Conservation (phyloP, 2,797 vertebrate genomes). For the Spinibarbus caldwelli region DNA sequence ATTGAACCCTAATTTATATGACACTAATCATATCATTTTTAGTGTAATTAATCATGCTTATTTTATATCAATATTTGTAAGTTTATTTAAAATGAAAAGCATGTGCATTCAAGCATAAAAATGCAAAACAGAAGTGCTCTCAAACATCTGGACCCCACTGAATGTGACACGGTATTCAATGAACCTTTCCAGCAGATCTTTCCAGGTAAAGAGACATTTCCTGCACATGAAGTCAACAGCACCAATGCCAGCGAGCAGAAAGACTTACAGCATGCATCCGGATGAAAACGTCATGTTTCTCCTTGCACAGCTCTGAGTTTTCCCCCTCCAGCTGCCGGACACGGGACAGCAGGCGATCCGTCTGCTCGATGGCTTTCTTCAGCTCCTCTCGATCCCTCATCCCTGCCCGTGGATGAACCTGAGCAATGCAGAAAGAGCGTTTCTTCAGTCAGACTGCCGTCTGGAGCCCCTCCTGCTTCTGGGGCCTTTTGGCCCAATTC, state of each 20-base stretch:
- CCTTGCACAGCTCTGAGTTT: constrained; percentile 67
- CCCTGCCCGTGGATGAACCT: constrained; percentile 64
- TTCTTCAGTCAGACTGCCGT: constrained; percentile 54
- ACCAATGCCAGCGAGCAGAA: background rate
- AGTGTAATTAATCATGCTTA: too few relatives aligned
- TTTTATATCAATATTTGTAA: background rate
- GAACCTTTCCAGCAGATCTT: background rate
- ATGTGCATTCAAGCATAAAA: background rate
- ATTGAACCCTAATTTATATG: background rate
- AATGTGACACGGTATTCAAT: background rate
- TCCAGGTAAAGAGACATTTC: background rate
- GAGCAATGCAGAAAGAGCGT: constrained; percentile 53
- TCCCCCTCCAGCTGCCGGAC: constrained; percentile 72
- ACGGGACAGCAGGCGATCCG: constrained; percentile 69
- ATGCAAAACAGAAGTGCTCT: background rate
- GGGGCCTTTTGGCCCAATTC: constrained; percentile 56
- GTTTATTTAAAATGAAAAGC: background rate
- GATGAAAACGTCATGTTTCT: constrained; percentile 69
- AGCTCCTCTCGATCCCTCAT: constrained; percentile 80
- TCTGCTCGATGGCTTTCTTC: constrained; percentile 74
- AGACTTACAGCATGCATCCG: constrained; percentile 74
- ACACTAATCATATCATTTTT: background rate
- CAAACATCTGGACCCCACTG: background rate
- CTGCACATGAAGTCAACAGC: background rate
- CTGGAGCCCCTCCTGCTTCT: constrained; percentile 55